Percentiles rank a stretch among this genome's conserved stretches.
phyloP scores from a whole-genome alignment of 1,140 invertebrate species.

The Cecropterus lyciades region DNA sequence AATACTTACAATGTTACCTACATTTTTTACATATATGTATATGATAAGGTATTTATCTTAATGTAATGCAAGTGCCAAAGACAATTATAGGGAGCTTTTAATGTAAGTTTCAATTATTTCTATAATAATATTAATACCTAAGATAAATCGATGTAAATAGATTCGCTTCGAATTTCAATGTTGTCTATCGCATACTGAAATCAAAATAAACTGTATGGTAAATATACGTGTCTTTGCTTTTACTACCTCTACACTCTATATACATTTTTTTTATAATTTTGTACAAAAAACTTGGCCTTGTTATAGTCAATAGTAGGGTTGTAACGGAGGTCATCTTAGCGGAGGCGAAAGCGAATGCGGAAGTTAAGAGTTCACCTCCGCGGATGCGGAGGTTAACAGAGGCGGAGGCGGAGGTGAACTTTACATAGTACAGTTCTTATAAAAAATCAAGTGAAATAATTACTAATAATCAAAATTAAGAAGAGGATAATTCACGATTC shows the following conservation, averaged over 20 bases:
- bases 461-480: too few species aligned
- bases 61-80: conserved; percentile 73
- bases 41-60: conserved; percentile 32
- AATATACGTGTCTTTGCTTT: conserved; percentile 30
- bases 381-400: too few species aligned
- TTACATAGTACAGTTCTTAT: too few species aligned
- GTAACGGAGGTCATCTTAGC: too few species aligned
- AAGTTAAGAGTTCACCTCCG: too few species aligned
- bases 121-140: conserved; percentile 41
- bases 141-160: conserved; percentile 52
- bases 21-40: not conserved
- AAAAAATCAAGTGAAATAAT: too few species aligned
- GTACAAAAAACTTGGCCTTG: too few species aligned
- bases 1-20: conserved; percentile 14
- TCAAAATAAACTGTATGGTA: conserved; percentile 58
- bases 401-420: too few species aligned
- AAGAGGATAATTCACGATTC: too few species aligned
- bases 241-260: not conserved
- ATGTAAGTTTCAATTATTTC: conserved; percentile 51
- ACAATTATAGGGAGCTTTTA: conserved; percentile 70
- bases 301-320: too few species aligned
- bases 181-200: conserved; percentile 56
- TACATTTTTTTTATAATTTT: too few species aligned
- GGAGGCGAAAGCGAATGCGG: too few species aligned
- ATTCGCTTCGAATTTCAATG: conserved; percentile 60